Conservation (phyloP, 2,113 vertebrate species). For the Bagarius yarrelli region DNA sequence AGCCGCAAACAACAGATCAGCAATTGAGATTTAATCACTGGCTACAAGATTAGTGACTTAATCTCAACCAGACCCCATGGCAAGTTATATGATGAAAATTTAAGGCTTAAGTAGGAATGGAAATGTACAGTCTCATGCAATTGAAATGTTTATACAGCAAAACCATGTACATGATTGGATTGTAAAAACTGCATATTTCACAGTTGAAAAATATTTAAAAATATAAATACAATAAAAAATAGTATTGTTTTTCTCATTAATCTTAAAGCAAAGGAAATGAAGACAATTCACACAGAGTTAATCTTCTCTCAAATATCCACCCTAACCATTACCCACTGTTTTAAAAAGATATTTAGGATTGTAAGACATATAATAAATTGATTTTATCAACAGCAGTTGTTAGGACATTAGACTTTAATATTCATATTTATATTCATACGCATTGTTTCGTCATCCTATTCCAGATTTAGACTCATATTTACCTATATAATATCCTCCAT, state of each 20-base stretch:
- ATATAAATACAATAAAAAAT: background rate
- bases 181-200: constrained; percentile 63
- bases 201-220: constrained; percentile 36
- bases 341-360: constrained; percentile 22
- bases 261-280: background rate
- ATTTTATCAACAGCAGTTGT: constrained; percentile 37
- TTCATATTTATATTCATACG: too few relatives aligned
- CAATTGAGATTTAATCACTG: constrained; percentile 62
- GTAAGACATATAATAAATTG: constrained; percentile 50
- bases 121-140: constrained; percentile 48
- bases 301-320: background rate
- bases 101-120: constrained; percentile 49
- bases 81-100: constrained; percentile 52
- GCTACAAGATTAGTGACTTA: constrained; percentile 64
- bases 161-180: constrained; percentile 58
- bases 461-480: too few relatives aligned
- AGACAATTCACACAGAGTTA: background rate
- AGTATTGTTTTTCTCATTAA: constrained; percentile 3
- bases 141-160: constrained; percentile 54
- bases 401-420: background rate
- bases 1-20: constrained; percentile 47
- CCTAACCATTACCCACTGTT: background rate
- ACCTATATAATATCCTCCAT: too few relatives aligned
- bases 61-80: constrained; percentile 60
- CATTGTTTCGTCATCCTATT: too few relatives aligned